Evolutionary conservation across 1,140 invertebrate species (phyloP).

Genomic region (Nebria ingens): DNA sequence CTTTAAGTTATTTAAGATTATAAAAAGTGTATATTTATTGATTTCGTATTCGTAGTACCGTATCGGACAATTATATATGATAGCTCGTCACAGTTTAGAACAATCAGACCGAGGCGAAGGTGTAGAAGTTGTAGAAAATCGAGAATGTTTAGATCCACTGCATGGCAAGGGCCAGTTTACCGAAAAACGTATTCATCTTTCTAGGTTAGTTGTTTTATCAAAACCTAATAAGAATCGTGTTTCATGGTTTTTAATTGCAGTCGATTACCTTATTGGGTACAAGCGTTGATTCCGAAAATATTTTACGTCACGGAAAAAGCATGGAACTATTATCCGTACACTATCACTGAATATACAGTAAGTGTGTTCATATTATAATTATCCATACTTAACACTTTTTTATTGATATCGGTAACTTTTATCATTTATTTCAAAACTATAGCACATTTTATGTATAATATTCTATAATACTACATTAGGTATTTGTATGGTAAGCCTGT

Average conservation of each 20-base stretch:
- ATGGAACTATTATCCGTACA: constrained; percentile 92
- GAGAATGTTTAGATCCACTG: constrained; percentile 62
- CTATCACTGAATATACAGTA: constrained; percentile 68
- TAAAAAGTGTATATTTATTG: neutral
- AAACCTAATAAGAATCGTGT: constrained; percentile 3
- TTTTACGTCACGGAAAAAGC: constrained; percentile 91
- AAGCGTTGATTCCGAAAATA: constrained; percentile 75
- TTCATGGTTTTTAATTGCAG: constrained; percentile 37
- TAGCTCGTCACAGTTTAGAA: constrained; percentile 83
- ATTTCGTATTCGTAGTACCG: constrained; percentile 58
- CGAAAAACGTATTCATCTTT: constrained; percentile 85
- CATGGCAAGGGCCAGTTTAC: constrained; percentile 82
- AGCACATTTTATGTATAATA: too few species aligned
- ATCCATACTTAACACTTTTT: too few species aligned
- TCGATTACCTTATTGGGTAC: constrained; percentile 82
- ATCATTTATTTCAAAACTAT: too few species aligned
- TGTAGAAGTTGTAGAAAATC: constrained; percentile 83
- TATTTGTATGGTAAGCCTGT: too few species aligned
- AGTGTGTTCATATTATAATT: too few species aligned
- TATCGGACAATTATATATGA: constrained; percentile 90
- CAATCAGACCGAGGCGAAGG: constrained; percentile 83
- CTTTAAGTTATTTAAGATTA: constrained; percentile 14
- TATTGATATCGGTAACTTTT: too few species aligned
- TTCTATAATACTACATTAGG: neutral
- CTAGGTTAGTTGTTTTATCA: constrained; percentile 48